phyloP scores from a whole-genome alignment of 1,140 invertebrate species.

The Marisa cornuarietis region DNA sequence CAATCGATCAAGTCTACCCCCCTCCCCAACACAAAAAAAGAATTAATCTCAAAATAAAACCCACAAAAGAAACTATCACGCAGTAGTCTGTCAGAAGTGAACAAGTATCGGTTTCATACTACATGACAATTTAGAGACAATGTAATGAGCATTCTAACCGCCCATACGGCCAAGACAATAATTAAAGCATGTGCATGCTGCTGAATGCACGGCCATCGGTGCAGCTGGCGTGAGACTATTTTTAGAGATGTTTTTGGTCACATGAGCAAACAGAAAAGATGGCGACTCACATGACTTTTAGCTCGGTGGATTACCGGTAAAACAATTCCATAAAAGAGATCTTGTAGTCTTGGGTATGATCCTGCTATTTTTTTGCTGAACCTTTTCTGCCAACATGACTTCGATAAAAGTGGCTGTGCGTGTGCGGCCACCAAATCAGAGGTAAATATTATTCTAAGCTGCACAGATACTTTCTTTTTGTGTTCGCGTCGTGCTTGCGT shows the following conservation, averaged over 20 bases:
- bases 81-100: no score
- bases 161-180: background rate
- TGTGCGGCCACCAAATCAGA: conserved; percentile 57
- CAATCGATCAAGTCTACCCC: no score
- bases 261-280: conserved; percentile 22
- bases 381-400: conserved; percentile 41
- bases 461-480: background rate
- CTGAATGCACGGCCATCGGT: background rate
- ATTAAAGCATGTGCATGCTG: no score
- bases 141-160: no score
- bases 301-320: background rate
- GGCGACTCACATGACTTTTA: conserved; percentile 8
- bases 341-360: background rate
- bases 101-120: no score
- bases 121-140: no score
- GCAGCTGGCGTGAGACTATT: conserved; percentile 3
- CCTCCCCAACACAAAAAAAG: no score
- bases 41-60: no score
- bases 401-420: conserved; percentile 62
- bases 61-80: no score
- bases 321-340: background rate
- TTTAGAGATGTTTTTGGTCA: conserved; percentile 12
- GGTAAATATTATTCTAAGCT: conserved; percentile 31
- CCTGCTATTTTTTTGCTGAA: background rate
- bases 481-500: background rate